Conservation (phyloP, 1,140 invertebrate genomes). For the Ericerus pela region DNA sequence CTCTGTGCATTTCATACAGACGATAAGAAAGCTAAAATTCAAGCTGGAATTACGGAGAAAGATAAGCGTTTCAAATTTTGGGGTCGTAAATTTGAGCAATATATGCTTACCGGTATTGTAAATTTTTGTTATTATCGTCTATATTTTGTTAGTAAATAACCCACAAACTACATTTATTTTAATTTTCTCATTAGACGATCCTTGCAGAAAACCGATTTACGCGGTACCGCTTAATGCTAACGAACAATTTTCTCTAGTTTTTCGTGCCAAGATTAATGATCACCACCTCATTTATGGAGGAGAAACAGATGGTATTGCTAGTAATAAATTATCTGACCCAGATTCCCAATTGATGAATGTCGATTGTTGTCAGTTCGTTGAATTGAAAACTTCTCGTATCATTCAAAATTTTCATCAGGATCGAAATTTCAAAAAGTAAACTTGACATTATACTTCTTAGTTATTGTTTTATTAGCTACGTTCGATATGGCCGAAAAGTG, state of each 20-base stretch:
- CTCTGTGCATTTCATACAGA: conserved; percentile 46
- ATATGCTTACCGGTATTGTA: conserved; percentile 41
- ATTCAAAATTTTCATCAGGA: neutral
- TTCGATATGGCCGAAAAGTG: too few relatives aligned
- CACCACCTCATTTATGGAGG: conserved; percentile 42
- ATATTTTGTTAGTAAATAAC: conserved; percentile 4
- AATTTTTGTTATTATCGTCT: neutral
- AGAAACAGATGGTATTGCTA: conserved; percentile 46
- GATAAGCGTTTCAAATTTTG: conserved; percentile 45
- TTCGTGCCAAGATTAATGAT: conserved; percentile 34
- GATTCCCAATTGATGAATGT: neutral
- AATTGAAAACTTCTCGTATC: neutral
- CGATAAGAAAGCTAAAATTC: conserved; percentile 35
- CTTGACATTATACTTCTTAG: too few relatives aligned
- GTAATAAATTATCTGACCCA: conserved; percentile 22
- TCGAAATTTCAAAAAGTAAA: neutral
- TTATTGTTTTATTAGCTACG: too few relatives aligned
- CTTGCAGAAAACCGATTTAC: conserved; percentile 29
- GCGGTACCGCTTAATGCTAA: conserved; percentile 40
- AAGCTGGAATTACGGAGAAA: conserved; percentile 32
- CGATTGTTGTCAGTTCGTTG: neutral
- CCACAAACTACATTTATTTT: conserved; percentile 1
- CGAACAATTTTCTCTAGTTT: conserved; percentile 45
- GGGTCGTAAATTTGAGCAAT: conserved; percentile 77
- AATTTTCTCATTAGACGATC: conserved; percentile 27